Evolutionary conservation across 1,140 invertebrate species (phyloP).

Genomic region (Drosophila mauritiana): DNA sequence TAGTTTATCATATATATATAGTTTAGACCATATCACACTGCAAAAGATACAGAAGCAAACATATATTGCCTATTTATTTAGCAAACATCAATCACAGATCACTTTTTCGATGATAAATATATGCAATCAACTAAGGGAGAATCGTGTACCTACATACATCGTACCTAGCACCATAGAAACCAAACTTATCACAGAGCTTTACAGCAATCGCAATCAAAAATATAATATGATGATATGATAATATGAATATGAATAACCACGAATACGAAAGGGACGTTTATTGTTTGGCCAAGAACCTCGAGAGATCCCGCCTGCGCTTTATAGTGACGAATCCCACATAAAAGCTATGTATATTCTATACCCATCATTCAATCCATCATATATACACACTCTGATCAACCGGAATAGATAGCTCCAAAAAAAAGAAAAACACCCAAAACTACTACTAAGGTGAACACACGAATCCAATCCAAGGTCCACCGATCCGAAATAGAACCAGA

Average conservation of each 20-base stretch:
- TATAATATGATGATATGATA: too few species aligned
- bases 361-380: slow-evolving; percentile 31
- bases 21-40: too few species aligned
- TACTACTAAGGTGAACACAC: slow-evolving; percentile 76
- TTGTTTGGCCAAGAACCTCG: slow-evolving; percentile 7
- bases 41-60: neutral
- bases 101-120: slow-evolving; percentile 25
- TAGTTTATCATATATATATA: too few species aligned
- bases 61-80: slow-evolving; percentile 13
- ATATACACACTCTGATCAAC: slow-evolving; percentile 18
- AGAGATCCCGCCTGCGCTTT: slow-evolving; percentile 18
- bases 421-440: slow-evolving; percentile 46
- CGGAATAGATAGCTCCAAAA: slow-evolving; percentile 1
- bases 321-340: slow-evolving; percentile 12
- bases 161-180: slow-evolving; percentile 57
- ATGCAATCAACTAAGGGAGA: slow-evolving; percentile 33
- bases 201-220: slow-evolving; percentile 51
- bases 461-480: slow-evolving; percentile 10
- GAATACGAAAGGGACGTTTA: slow-evolving; percentile 9
- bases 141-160: slow-evolving; percentile 59
- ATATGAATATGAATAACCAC: slow-evolving; percentile 14
- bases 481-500: slow-evolving; percentile 9
- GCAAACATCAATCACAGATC: slow-evolving; percentile 9
- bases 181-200: slow-evolving; percentile 49
- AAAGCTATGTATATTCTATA: neutral